Evolutionary conservation across 2,888 invertebrate genomes (phyloP).

Genomic region (Dilophus febrilis): DNA sequence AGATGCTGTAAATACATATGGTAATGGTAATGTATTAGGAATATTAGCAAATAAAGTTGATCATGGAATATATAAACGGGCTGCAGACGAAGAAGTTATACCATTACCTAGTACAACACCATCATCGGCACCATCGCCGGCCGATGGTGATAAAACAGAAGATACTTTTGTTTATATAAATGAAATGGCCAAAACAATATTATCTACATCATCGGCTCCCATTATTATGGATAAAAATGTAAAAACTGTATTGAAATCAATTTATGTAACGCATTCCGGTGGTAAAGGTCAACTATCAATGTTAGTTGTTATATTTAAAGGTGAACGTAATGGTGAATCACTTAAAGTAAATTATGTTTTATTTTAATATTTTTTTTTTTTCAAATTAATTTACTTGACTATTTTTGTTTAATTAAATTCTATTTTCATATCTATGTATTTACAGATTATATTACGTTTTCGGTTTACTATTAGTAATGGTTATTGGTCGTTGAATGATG

Average conservation of each 20-base stretch:
- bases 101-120: too few species aligned
- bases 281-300: too few species aligned
- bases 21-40: slow-evolving; percentile 38
- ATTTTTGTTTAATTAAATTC: neutral
- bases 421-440: neutral
- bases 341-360: neutral
- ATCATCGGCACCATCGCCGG: slow-evolving; percentile 26
- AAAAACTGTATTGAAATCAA: slow-evolving; percentile 23
- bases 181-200: slow-evolving; percentile 25
- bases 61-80: slow-evolving; percentile 23
- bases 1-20: slow-evolving; percentile 38
- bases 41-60: slow-evolving; percentile 33
- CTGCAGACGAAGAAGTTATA: slow-evolving; percentile 9
- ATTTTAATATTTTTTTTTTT: neutral
- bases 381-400: too few species aligned
- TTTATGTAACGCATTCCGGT: slow-evolving; percentile 15
- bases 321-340: neutral
- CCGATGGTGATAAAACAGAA: slow-evolving; percentile 12
- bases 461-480: slow-evolving; percentile 35
- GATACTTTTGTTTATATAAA: slow-evolving; percentile 5
- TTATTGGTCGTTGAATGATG: slow-evolving; percentile 39
- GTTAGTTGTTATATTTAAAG: neutral
- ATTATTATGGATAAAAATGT: slow-evolving; percentile 29
- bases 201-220: slow-evolving; percentile 36
- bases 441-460: slow-evolving; percentile 36